Base-by-base conservation (phyloP, 1,140 invertebrate genomes). In the Drosophila oshimai region DNA sequence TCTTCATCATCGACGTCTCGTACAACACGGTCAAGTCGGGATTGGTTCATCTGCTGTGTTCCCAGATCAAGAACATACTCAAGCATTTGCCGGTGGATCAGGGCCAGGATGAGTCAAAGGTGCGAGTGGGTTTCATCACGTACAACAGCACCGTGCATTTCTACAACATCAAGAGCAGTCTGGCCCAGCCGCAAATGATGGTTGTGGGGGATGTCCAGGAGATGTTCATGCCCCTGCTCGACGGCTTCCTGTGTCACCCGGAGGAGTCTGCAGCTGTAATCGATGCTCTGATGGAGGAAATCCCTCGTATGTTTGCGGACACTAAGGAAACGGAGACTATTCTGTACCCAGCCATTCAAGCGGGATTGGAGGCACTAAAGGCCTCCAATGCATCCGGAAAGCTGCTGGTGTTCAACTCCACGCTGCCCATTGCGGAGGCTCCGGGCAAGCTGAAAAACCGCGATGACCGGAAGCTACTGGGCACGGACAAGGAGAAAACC, bases 1-100 rank as follows among this genome's bases (percentile, higher is more conserved):
- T 99, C 61, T 99, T 99, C 91, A 93, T 99, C 53, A 96, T 99
- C 62, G 99, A 99, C 91, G 99, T 99, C 1, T 99, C 98, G 0
- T 99, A 99, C 90, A 99, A 99, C 88, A 96, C 96, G 71, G 93
- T 99, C 3, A 98, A 98, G 91, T 98, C 95, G 53, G 98, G 99
- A 5, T 92, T 99, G 61, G 94, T 99, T 2, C 93, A 96, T 62
- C 92, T 99, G 9, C 91, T 99, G 0, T 99, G 98, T 92, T 92
- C 93, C 24, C 95, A 96, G 80, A 96, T 99, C 92, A 95, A 95
- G 87, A 92, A 94, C 37, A 94, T 97, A 49, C 90, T 96, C 26
- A 91, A 93, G 70, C 90, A 94, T 65, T 42, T 91, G 80, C 95
- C 96, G 0, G 93, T 94, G 65, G 96, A 95, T 76, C 95, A 94